phyloP scores from a whole-genome alignment of 1,140 invertebrate species.

The Uloborus diversus region DNA sequence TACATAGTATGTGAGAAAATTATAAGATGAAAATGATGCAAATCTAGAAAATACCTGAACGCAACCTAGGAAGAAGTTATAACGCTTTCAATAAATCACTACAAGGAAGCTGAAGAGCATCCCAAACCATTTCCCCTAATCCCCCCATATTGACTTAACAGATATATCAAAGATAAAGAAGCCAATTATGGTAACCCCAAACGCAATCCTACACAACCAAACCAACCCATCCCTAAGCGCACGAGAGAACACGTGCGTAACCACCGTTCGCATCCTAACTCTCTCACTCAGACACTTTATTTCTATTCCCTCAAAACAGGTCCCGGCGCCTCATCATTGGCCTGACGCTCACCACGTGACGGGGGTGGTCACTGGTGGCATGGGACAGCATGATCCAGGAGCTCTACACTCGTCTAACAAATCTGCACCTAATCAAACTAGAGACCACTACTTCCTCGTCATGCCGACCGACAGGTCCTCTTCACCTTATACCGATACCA shows the following conservation, averaged over 20 bases:
- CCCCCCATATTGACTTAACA: too few species aligned
- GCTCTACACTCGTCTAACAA: not conserved
- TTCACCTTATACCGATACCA: conserved; percentile 23
- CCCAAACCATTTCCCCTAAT: too few species aligned
- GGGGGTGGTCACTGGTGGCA: conserved; percentile 24
- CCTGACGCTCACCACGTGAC: conserved; percentile 18
- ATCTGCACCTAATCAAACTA: not conserved
- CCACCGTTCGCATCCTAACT: conserved; percentile 48
- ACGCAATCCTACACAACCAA: conserved; percentile 46
- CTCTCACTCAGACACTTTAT: conserved; percentile 46
- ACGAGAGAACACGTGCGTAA: conserved; percentile 45
- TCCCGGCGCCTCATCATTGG: conserved; percentile 30
- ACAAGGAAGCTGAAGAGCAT: too few species aligned
- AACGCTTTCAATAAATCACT: too few species aligned
- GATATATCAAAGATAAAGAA: too few species aligned
- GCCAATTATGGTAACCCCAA: conserved; percentile 44
- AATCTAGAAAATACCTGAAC: too few species aligned
- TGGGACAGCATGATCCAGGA: conserved; percentile 23
- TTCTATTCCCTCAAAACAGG: conserved; percentile 45
- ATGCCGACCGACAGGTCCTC: conserved; percentile 32
- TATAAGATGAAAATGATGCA: too few species aligned
- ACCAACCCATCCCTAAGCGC: conserved; percentile 34
- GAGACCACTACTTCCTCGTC: not conserved
- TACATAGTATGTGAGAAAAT: too few species aligned
- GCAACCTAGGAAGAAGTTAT: too few species aligned